A percentile compares a stretch with the other conserved stretches of the same genome.
Conservation (phyloP, 1,140 invertebrate species). For the Drosophila parabipectinata region DNA sequence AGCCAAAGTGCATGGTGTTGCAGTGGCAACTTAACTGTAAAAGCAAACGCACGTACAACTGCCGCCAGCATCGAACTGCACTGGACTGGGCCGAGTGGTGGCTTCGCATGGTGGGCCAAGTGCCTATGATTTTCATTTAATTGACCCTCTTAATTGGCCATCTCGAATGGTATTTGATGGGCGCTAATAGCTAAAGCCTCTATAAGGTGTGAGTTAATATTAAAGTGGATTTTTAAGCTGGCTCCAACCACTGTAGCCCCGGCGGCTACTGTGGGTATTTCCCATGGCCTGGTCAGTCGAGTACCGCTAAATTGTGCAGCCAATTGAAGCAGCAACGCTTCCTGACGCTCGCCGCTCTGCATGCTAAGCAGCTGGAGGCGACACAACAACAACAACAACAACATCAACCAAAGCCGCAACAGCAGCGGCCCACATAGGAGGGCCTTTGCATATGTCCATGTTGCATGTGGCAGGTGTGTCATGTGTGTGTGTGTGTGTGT, state of each 20-base stretch:
- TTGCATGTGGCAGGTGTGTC: conserved; percentile 65
- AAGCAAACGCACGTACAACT: conserved; percentile 70
- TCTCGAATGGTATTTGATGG: neutral
- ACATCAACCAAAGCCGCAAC: neutral
- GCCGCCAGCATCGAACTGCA: conserved; percentile 8
- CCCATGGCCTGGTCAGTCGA: conserved; percentile 67
- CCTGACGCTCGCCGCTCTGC: conserved; percentile 66
- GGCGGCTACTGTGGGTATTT: conserved; percentile 43
- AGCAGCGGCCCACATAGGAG: conserved; percentile 63
- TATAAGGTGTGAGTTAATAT: neutral
- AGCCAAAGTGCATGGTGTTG: conserved; percentile 50
- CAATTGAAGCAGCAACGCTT: conserved; percentile 52
- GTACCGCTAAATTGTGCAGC: conserved; percentile 77
- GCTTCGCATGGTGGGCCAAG: conserved; percentile 35
- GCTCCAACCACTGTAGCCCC: neutral
- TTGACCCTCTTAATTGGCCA: conserved; percentile 26
- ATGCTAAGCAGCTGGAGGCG: conserved; percentile 73
- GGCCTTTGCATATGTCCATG: conserved; percentile 20
- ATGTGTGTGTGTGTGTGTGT: conserved; percentile 6
- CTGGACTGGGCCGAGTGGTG: conserved; percentile 37
- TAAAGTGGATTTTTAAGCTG: neutral
- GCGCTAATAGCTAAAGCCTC: neutral
- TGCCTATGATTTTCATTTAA: conserved; percentile 22
- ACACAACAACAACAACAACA: conserved; percentile 5
- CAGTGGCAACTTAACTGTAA: conserved; percentile 67